phyloP scores from a whole-genome alignment of 1,140 invertebrate genomes.

The Sitodiplosis mosellana region DNA sequence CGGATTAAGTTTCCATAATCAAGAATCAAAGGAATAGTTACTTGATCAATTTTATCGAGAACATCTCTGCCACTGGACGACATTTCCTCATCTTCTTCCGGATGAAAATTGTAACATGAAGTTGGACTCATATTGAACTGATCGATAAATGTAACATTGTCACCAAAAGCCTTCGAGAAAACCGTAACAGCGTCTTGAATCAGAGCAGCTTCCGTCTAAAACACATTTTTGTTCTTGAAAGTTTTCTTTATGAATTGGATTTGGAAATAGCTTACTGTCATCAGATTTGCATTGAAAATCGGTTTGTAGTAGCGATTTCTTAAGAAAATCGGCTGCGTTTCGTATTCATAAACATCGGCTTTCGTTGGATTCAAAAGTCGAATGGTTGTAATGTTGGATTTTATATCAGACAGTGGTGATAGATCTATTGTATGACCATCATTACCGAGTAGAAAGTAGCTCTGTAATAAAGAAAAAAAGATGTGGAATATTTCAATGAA shows the following conservation, averaged over 20 bases:
- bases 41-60: too few species aligned
- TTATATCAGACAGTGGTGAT: constrained; percentile 37
- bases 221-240: constrained; percentile 12
- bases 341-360: constrained; percentile 23
- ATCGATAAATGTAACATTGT: constrained; percentile 23
- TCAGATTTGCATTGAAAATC: constrained; percentile 13
- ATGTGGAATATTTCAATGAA: too few species aligned
- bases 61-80: too few species aligned
- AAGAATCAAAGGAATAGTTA: neutral
- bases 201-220: constrained; percentile 48
- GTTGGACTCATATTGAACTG: constrained; percentile 44
- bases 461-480: constrained; percentile 7
- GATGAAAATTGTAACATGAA: constrained; percentile 53
- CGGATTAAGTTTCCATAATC: neutral
- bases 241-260: neutral
- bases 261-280: constrained; percentile 9
- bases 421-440: constrained; percentile 56
- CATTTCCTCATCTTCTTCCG: constrained; percentile 13
- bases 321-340: constrained; percentile 28
- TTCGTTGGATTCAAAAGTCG: constrained; percentile 46
- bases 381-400: constrained; percentile 55
- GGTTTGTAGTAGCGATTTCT: constrained; percentile 18
- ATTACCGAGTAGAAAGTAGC: constrained; percentile 35
- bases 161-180: constrained; percentile 41
- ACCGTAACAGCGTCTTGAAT: constrained; percentile 61